phyloP scores from a whole-genome alignment of 2,113 vertebrate genomes.

The Girardinichthys multiradiatus region DNA sequence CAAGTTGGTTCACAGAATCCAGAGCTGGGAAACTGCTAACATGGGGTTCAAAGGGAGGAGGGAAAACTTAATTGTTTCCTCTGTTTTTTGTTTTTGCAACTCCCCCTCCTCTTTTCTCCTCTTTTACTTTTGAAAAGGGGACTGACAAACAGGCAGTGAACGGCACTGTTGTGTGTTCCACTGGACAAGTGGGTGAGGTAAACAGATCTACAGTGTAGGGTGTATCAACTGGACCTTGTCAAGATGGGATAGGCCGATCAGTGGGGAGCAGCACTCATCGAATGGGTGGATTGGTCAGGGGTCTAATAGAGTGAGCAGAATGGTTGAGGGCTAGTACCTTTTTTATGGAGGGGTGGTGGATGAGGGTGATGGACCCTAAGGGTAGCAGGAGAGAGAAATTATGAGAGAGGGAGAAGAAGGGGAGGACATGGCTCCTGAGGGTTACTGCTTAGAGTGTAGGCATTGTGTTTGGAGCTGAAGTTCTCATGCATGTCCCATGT shows the following conservation, averaged over 20 bases:
- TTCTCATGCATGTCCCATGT: constrained; percentile 75
- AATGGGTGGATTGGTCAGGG: constrained; percentile 51
- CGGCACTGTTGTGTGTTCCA: constrained; percentile 80
- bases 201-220: constrained; percentile 73
- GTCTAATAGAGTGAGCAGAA: constrained; percentile 17
- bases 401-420: constrained; percentile 5
- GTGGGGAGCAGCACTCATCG: constrained; percentile 55
- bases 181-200: constrained; percentile 76
- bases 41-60: constrained; percentile 74
- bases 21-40: constrained; percentile 81
- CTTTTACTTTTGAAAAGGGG: constrained; percentile 72
- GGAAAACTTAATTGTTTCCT: constrained; percentile 80
- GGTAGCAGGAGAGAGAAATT: constrained; percentile 6
- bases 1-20: constrained; percentile 80
- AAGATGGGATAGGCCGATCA: constrained; percentile 57
- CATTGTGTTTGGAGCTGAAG: constrained; percentile 66
- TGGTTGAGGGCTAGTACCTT: constrained; percentile 30
- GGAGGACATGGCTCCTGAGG: constrained; percentile 57
- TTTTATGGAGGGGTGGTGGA: constrained; percentile 16
- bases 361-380: constrained; percentile 37
- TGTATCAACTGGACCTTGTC: constrained; percentile 51
- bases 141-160: constrained; percentile 83
- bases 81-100: constrained; percentile 52
- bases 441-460: constrained; percentile 65
- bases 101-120: constrained; percentile 31